A percentile compares a stretch with the other conserved stretches of the same genome.
Evolutionary conservation across 1,140 invertebrate species (phyloP).

Genomic region (Camponotus floridanus): DNA sequence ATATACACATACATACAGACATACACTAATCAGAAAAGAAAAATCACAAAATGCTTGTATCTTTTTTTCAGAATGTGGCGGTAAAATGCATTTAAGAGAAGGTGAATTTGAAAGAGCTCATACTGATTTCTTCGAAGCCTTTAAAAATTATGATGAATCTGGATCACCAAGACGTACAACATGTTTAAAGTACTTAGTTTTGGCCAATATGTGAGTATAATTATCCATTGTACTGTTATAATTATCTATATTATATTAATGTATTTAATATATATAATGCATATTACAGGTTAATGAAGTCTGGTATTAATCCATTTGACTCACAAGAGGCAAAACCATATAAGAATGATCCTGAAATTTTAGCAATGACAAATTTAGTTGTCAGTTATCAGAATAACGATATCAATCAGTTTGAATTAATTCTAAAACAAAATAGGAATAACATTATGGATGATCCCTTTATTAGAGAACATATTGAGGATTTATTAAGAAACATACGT

Average conservation of each 20-base stretch:
- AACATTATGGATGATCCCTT: slow-evolving; percentile 99
- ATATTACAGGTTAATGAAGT: slow-evolving; percentile 96
- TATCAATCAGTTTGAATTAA: slow-evolving; percentile 99
- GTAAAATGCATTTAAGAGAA: slow-evolving; percentile 99
- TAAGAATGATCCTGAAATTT: slow-evolving; percentile 99
- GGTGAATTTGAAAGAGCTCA: slow-evolving; percentile 99
- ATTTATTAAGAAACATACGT: slow-evolving; percentile 98
- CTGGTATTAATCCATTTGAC: slow-evolving; percentile 99
- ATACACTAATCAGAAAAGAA: background rate
- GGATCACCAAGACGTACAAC: slow-evolving; percentile 98
- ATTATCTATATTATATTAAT: slow-evolving; percentile 28
- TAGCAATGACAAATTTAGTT: slow-evolving; percentile 99
- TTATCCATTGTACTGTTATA: slow-evolving; percentile 30
- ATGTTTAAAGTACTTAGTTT: slow-evolving; percentile 99
- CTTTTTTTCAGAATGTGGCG: slow-evolving; percentile 95
- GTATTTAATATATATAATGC: slow-evolving; percentile 19
- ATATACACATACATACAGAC: background rate
- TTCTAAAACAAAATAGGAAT: slow-evolving; percentile 97
- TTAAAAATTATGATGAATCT: slow-evolving; percentile 99
- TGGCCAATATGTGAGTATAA: slow-evolving; percentile 96
- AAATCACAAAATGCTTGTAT: slow-evolving; percentile 1
- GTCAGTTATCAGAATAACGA: slow-evolving; percentile 99
- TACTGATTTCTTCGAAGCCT: slow-evolving; percentile 99
- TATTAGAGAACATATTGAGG: slow-evolving; percentile 99
- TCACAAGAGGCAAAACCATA: slow-evolving; percentile 99